phyloP scores from a whole-genome alignment of 2,888 invertebrate species.

The Scelioninae gen. 1 region DNA sequence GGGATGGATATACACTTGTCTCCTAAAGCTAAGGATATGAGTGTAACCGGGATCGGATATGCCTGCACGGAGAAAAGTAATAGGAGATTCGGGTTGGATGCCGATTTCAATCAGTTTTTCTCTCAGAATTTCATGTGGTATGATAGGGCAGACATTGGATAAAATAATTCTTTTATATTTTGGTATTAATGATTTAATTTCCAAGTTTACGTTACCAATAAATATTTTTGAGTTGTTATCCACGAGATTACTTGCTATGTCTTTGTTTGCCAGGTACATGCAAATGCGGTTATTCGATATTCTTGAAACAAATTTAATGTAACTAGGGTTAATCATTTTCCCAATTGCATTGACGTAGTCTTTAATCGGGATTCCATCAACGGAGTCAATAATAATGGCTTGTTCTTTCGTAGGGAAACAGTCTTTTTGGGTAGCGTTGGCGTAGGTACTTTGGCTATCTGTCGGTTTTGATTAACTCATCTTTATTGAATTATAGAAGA shows the following conservation, averaged over 20 bases:
- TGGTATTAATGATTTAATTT: slow-evolving; percentile 54
- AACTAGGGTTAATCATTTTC: too few relatives aligned
- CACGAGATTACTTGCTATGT: slow-evolving; percentile 24
- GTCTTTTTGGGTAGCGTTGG: too few relatives aligned
- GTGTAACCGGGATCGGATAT: slow-evolving; percentile 51
- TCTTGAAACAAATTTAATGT: slow-evolving; percentile 10
- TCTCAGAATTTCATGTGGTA: slow-evolving; percentile 50
- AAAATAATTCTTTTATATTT: slow-evolving; percentile 55
- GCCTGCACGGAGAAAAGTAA: slow-evolving; percentile 50
- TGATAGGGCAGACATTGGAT: slow-evolving; percentile 70
- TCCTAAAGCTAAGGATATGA: too few relatives aligned
- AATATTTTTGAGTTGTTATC: slow-evolving; percentile 35
- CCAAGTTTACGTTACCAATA: slow-evolving; percentile 5
- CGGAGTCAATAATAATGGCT: too few relatives aligned
- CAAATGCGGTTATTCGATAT: too few relatives aligned
- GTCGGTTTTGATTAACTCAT: too few relatives aligned
- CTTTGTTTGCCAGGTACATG: slow-evolving; percentile 39
- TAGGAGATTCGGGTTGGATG: not conserved
- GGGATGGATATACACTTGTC: slow-evolving; percentile 68
- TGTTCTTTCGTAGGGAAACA: too few relatives aligned
- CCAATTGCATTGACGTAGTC: too few relatives aligned
- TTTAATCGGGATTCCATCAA: too few relatives aligned
- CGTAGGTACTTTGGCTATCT: too few relatives aligned
- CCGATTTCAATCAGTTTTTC: not conserved
- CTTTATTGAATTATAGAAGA: too few relatives aligned